phyloP scores from a whole-genome alignment of 2,113 vertebrate genomes.

The Podarcis muralis region DNA sequence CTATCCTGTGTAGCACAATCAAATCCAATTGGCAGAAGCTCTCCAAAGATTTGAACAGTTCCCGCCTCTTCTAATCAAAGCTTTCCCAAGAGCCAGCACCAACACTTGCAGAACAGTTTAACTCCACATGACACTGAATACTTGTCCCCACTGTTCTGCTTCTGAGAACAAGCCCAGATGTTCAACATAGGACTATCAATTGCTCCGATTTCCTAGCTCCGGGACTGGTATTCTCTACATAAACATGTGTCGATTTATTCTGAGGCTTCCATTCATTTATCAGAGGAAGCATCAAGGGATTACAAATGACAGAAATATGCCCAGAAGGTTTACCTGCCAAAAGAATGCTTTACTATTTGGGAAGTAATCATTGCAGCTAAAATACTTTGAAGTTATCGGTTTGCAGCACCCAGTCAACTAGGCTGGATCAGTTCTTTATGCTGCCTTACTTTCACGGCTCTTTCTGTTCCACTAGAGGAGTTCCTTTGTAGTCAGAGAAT shows the following conservation, averaged over 20 bases:
- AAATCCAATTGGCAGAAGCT: too few species aligned
- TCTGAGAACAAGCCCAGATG: slow-evolving; percentile 47
- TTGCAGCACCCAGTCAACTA: slow-evolving; percentile 44
- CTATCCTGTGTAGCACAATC: too few species aligned
- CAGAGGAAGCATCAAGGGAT: slow-evolving; percentile 42
- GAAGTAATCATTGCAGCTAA: slow-evolving; percentile 32
- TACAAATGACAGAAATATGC: slow-evolving; percentile 43
- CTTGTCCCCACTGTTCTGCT: slow-evolving; percentile 49
- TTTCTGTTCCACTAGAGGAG: slow-evolving; percentile 62
- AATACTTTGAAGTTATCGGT: slow-evolving; percentile 55
- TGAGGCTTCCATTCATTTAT: slow-evolving; percentile 47
- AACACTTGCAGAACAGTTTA: slow-evolving; percentile 67
- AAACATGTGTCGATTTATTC: background rate
- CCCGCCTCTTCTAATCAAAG: background rate
- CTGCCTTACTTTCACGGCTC: slow-evolving; percentile 51
- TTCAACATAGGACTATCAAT: slow-evolving; percentile 55
- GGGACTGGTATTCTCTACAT: slow-evolving; percentile 63
- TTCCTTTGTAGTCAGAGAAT: slow-evolving; percentile 63
- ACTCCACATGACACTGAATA: slow-evolving; percentile 74
- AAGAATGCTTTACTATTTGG: slow-evolving; percentile 40
- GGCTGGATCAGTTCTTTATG: slow-evolving; percentile 55
- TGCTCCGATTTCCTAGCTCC: slow-evolving; percentile 38
- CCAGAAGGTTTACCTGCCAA: background rate
- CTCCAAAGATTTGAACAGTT: too few species aligned
- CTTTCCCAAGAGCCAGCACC: slow-evolving; percentile 70